Evolutionary conservation across 2,888 invertebrate genomes (phyloP).

Genomic region (Xanthorhoe designata): DNA sequence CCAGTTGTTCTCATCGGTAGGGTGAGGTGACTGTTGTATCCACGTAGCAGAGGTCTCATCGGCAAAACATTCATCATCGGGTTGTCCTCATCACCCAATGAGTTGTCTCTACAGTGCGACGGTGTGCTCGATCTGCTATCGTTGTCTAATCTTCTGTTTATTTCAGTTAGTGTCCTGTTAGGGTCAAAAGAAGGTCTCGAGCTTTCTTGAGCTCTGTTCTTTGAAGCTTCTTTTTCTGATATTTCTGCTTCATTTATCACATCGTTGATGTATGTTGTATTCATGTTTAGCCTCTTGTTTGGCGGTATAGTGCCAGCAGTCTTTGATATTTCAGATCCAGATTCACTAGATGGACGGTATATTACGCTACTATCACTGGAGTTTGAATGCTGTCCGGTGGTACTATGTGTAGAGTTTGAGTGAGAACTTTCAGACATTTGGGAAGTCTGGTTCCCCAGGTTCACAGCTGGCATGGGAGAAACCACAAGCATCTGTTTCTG

Average conservation of each 20-base stretch:
- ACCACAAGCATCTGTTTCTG: slow-evolving; percentile 87
- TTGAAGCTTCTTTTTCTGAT: slow-evolving; percentile 78
- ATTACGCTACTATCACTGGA: slow-evolving; percentile 91
- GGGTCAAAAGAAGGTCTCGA: slow-evolving; percentile 64
- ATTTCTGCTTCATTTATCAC: slow-evolving; percentile 84
- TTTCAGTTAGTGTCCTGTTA: slow-evolving; percentile 69
- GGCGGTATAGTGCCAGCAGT: slow-evolving; percentile 71
- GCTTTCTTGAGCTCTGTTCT: slow-evolving; percentile 66
- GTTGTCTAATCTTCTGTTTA: slow-evolving; percentile 62
- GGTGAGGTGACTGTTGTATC: slow-evolving; percentile 92
- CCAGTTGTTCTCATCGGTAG: slow-evolving; percentile 87
- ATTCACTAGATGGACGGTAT: slow-evolving; percentile 90
- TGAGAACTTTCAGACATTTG: slow-evolving; percentile 90
- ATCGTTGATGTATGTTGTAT: slow-evolving; percentile 79
- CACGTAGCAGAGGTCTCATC: slow-evolving; percentile 94
- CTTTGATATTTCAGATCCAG: slow-evolving; percentile 87
- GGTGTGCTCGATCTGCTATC: slow-evolving; percentile 80
- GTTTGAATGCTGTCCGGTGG: slow-evolving; percentile 89
- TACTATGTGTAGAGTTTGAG: slow-evolving; percentile 85
- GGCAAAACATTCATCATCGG: slow-evolving; percentile 93
- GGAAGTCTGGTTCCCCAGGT: slow-evolving; percentile 63
- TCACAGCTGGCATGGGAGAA: slow-evolving; percentile 90
- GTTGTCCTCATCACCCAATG: slow-evolving; percentile 88
- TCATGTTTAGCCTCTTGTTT: slow-evolving; percentile 84
- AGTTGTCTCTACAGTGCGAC: slow-evolving; percentile 82